Base-by-base conservation (phyloP, 1,140 invertebrate genomes). In the Proctacanthus coquilletti region DNA sequence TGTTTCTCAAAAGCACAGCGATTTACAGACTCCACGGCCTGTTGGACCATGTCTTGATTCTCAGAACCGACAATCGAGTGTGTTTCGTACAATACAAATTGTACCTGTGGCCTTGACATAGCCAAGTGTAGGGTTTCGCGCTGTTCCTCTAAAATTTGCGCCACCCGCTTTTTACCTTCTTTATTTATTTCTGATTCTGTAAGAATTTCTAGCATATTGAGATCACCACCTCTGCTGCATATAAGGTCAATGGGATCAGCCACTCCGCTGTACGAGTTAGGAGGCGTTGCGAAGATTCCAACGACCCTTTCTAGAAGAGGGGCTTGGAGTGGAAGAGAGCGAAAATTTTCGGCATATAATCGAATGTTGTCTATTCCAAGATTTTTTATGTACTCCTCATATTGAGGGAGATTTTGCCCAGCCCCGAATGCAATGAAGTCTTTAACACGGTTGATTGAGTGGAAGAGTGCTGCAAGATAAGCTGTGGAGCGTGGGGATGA, bases 261-360 rank as follows among this genome's bases (percentile, higher is more conserved):
- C 6, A 83, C 70, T 2, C 77, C 77, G 0, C 75, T 79, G 45
- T 81, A 83, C 2, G 77, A 81, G 46, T 78, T 81, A 0, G 76
- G 75, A 0, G 81, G 80, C 1, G 75, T 76, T 3, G 77, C 79
- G 42, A 83, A 61, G 3, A 77, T 72, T 0, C 77, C 74, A 0
- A 80, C 78, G 0, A 77, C 78, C 14, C 73, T 70, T 39, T 80
- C 71, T 42, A 82, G 62, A 3, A 67, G 62, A 35, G 56, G 53
- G 5, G 68, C 66, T 18, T 64, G 53, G 6, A 70, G 63, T 15
- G 66, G 63, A n/a, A 71, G 64, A 33, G 69, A 69, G 36, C 70
- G 64, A 14, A 77, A 70, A 2, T 66, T 58, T 41, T 77, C 74
- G 8, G 67, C 66, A 41, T 70, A 66, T 4, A 79, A 63, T 10